phyloP scores from a whole-genome alignment of 2,888 invertebrate genomes.

The Cryptocephalus moraei region DNA sequence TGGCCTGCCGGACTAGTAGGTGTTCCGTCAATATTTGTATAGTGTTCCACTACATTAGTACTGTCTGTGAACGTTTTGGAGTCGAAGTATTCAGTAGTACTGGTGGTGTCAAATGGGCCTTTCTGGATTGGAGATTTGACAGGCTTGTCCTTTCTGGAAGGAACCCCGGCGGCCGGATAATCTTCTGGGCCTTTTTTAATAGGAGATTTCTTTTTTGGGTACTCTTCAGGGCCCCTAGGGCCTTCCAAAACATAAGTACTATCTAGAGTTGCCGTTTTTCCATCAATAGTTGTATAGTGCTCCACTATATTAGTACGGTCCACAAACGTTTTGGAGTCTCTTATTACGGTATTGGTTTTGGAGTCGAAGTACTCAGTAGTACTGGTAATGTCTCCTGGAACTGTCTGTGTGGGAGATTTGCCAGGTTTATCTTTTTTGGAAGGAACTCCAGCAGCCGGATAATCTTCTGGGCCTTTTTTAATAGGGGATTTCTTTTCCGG shows the following conservation, averaged over 20 bases:
- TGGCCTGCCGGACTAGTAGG: not conserved
- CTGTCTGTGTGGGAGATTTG: not conserved
- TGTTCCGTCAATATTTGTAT: not conserved
- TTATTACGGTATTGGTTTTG: constrained; percentile 1
- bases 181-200: not conserved
- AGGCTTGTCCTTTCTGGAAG: not conserved
- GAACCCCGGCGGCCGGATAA: not conserved
- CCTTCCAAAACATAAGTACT: not conserved
- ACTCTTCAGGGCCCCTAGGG: not conserved
- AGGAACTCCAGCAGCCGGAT: constrained; percentile 6
- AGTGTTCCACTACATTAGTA: constrained; percentile 18
- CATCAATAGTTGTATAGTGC: constrained; percentile 18
- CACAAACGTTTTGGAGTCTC: constrained; percentile 22
- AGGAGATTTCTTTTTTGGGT: not conserved
- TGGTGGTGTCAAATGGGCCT: constrained; percentile 9
- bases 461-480: constrained; percentile 3
- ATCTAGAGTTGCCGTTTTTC: not conserved
- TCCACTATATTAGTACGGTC: constrained; percentile 20
- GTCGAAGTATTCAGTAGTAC: constrained; percentile 18
- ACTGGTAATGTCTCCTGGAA: constrained; percentile 7
- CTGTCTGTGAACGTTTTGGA: constrained; percentile 21
- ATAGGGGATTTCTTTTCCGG: not conserved
- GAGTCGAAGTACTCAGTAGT: constrained; percentile 9
- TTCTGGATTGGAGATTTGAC: not conserved
- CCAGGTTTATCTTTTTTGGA: not conserved